Percentiles rank a stretch among this genome's conserved stretches.
Evolutionary conservation across 2,797 vertebrate genomes (phyloP).

Genomic region (Chiroxiphia lanceolata): DNA sequence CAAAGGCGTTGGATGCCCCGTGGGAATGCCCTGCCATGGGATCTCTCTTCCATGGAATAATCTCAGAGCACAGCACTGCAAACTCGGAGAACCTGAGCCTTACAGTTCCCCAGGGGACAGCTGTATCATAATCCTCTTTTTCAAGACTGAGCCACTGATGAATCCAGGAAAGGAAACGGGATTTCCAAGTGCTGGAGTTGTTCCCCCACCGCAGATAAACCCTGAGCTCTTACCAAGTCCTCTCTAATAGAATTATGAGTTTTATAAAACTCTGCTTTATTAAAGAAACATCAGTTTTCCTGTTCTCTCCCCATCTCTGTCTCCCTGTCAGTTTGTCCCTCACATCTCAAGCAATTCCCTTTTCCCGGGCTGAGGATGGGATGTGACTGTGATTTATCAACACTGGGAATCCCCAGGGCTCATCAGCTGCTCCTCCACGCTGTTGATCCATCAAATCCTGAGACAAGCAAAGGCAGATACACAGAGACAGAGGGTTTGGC

Average conservation of each 20-base stretch:
- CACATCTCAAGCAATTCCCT: not conserved
- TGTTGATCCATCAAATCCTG: slow-evolving; percentile 1
- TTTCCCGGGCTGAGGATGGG: not conserved
- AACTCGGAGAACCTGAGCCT: not conserved
- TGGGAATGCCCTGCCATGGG: not conserved
- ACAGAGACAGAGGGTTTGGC: not conserved
- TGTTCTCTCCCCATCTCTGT: not conserved
- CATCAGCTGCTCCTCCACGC: not conserved
- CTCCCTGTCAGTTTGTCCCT: not conserved
- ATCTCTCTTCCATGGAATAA: not conserved
- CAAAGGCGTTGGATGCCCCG: not conserved
- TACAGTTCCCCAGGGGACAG: not conserved
- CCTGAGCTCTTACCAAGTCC: not conserved
- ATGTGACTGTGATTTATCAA: not conserved
- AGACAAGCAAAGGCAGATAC: not conserved
- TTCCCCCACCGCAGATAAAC: not conserved
- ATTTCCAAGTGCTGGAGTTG: not conserved
- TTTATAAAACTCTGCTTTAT: not conserved
- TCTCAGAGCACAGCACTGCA: not conserved
- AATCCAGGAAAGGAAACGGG: not conserved
- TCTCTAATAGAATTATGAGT: not conserved
- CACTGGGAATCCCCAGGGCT: not conserved
- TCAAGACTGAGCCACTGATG: not conserved
- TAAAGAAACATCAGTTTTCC: not conserved
- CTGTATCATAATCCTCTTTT: not conserved